phyloP scores from a whole-genome alignment of 1,140 invertebrate genomes.

The Hycleus cichorii region DNA sequence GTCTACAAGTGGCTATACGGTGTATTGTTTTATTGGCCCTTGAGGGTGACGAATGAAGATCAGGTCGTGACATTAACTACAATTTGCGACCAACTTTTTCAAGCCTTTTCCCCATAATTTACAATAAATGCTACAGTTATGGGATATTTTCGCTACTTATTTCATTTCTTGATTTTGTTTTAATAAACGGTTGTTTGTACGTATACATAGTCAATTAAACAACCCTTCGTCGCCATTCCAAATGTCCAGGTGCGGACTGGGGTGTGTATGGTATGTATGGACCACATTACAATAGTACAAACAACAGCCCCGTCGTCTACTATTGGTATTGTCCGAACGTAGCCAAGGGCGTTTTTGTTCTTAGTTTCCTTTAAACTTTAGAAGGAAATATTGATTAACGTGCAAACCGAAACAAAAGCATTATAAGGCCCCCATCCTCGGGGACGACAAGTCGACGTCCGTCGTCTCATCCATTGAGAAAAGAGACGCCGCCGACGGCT shows the following conservation, averaged over 20 bases:
- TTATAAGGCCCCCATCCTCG: not conserved
- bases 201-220: conserved; percentile 8
- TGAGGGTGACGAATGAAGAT: conserved; percentile 31
- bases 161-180: no score
- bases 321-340: conserved; percentile 11
- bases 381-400: conserved; percentile 14
- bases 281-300: conserved; percentile 11
- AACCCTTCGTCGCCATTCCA: conserved; percentile 16
- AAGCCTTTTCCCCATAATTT: not conserved
- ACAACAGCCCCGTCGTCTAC: conserved; percentile 12
- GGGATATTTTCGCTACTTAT: no score
- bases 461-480: not conserved
- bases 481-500: not conserved
- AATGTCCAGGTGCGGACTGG: conserved; percentile 12
- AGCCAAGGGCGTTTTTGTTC: conserved; percentile 15
- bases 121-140: no score
- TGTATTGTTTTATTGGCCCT: conserved; percentile 33
- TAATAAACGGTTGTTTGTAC: no score
- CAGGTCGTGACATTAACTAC: conserved; percentile 32
- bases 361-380: conserved; percentile 5
- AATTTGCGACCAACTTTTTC: not conserved
- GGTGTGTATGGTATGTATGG: not conserved
- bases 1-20: conserved; percentile 26
- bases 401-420: conserved; percentile 3
- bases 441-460: not conserved